Percentiles rank a stretch among this genome's conserved stretches.
Conservation (phyloP, 2,797 vertebrate genomes). For the Argyrosomus regius region DNA sequence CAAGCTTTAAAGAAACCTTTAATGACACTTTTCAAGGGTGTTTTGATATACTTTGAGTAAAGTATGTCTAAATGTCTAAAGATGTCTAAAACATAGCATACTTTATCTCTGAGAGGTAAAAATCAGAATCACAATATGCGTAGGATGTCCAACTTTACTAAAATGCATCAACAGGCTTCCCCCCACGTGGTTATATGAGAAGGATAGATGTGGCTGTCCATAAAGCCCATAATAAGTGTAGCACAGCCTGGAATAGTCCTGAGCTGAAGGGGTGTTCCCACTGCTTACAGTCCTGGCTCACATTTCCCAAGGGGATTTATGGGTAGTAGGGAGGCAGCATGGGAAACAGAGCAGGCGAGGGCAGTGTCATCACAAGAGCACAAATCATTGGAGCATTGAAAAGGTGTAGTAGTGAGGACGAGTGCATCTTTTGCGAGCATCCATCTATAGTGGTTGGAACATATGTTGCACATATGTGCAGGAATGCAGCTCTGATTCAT, state of each 20-base stretch:
- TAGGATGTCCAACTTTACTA: constrained; percentile 9
- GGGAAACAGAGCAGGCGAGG: constrained; percentile 38
- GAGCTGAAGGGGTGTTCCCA: constrained; percentile 62
- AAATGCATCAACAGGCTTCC: constrained; percentile 18
- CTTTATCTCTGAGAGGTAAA: neutral
- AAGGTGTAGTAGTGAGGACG: neutral
- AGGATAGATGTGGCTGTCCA: constrained; percentile 53
- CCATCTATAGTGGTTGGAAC: constrained; percentile 1
- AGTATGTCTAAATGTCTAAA: neutral
- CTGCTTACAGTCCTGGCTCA: constrained; percentile 34
- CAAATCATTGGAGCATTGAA: constrained; percentile 17
- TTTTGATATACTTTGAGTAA: neutral
- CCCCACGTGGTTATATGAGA: constrained; percentile 26
- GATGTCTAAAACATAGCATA: too few relatives aligned
- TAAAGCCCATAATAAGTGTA: constrained; percentile 61
- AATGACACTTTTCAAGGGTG: neutral
- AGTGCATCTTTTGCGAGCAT: constrained; percentile 7
- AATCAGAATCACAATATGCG: neutral
- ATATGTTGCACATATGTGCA: constrained; percentile 21
- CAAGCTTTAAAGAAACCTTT: neutral
- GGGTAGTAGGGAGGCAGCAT: constrained; percentile 20
- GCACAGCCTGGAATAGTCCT: constrained; percentile 66
- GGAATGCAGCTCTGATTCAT: constrained; percentile 23
- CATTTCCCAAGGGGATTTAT: constrained; percentile 58
- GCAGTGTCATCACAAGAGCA: constrained; percentile 32